A percentile compares a stretch with the other conserved stretches of the same genome.
phyloP scores from a whole-genome alignment of 2,888 invertebrate species.

The Leptura quadrifasciata region DNA sequence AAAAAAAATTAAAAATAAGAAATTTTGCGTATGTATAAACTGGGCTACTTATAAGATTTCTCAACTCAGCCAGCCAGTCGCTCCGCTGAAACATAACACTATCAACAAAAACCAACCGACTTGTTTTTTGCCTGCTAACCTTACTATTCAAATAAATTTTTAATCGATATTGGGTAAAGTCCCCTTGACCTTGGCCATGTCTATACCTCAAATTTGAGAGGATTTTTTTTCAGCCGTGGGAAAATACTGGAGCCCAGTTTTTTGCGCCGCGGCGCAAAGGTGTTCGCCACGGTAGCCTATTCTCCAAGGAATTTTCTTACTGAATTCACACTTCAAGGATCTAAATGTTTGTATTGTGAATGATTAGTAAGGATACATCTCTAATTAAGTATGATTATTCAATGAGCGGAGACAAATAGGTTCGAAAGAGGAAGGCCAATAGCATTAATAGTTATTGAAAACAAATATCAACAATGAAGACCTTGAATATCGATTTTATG shows the following conservation, averaged over 20 bases:
- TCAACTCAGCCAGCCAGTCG: neutral
- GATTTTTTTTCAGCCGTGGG: neutral
- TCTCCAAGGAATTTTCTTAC: neutral
- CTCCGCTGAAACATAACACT: neutral
- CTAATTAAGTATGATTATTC: neutral
- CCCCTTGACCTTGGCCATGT: neutral
- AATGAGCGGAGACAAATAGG: neutral
- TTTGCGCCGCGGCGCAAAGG: no score
- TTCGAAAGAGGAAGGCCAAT: neutral
- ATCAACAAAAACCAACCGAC: neutral
- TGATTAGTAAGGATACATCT: neutral
- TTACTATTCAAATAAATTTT: neutral
- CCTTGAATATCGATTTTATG: neutral
- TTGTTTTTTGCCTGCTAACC: neutral
- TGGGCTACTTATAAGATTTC: neutral
- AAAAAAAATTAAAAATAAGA: neutral
- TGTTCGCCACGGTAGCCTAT: no score
- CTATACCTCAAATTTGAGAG: conserved; percentile 3
- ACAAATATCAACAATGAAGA: neutral
- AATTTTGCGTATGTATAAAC: neutral
- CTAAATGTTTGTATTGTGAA: neutral
- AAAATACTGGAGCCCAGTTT: neutral
- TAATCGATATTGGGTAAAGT: neutral
- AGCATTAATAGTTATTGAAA: neutral
- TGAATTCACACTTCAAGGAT: neutral